Evolutionary conservation across 2,888 invertebrate genomes (phyloP), one percentile per base, ranked within the genome.

Genomic region (Drosophila multiciliata): DNA sequence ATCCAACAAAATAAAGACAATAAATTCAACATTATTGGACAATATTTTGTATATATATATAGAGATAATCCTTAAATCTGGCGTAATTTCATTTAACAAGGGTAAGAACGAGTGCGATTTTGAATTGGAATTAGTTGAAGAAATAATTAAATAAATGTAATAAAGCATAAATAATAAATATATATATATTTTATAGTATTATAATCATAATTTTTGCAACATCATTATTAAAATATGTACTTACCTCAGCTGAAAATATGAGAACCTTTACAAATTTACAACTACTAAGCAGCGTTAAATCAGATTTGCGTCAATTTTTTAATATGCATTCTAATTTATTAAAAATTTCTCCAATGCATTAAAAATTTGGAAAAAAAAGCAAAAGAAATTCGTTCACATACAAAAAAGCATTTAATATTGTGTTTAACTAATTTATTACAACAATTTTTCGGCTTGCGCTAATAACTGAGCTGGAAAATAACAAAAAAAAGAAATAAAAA

Each of bases 381-480:
- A 73, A 66, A 66, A 36, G 40, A 70, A 60, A 42, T 55, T 69
- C 71, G 7, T 63, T 26, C 17, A 59, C 33, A 35, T 59, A 72
- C 38, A 52, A 71, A 80, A 83, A 87, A 80, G 73, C 75, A 69
- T 69, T 65, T 20, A 53, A 63, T 59, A 75, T 74, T 53, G 36
- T 61, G 57, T 82, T 75, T 73, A 59, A 65, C 87, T 87, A 87
- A 81, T 87, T 87, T 89, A 89, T 89, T 86, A 86, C 88, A 83
- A 73, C 49, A 66, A 69, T 68, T 82, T 73, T 74, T 68, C 61
- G 70, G 53, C 63, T 87, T 75, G 71, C 70, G 73, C 83, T 90
- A 91, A 83, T 80, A 91, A 87, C 91, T 91, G 83, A 91, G 91
- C 91, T 91, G 91, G 69, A 83, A 82, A 81, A 77, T 70, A 79